Conservation (phyloP, 1,140 invertebrate species). For the Drosophila sucinea region DNA sequence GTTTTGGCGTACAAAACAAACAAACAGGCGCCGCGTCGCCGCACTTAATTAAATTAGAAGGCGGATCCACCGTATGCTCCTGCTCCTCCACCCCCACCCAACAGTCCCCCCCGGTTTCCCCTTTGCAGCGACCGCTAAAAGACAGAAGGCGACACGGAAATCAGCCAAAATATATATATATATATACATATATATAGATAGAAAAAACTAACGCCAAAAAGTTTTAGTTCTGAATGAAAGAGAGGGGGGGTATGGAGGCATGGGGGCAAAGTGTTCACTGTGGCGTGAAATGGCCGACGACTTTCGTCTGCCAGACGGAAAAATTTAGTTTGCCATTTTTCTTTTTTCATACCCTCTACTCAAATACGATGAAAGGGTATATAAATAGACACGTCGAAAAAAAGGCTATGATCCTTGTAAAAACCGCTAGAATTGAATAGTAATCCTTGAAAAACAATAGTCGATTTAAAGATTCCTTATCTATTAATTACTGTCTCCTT, state of each 20-base stretch:
- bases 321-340: slow-evolving; percentile 36
- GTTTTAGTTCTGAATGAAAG: slow-evolving; percentile 32
- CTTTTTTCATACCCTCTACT: slow-evolving; percentile 6
- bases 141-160: slow-evolving; percentile 58
- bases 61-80: slow-evolving; percentile 15
- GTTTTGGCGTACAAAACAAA: slow-evolving; percentile 37
- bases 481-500: no score
- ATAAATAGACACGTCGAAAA: no score
- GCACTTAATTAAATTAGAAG: slow-evolving; percentile 81
- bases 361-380: neutral
- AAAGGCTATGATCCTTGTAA: no score
- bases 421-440: no score
- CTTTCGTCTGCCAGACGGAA: slow-evolving; percentile 54
- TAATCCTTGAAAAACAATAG: no score
- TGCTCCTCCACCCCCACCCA: slow-evolving; percentile 17
- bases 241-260: neutral
- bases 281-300: slow-evolving; percentile 72
- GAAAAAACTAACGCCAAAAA: slow-evolving; percentile 66
- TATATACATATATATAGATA: neutral
- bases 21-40: slow-evolving; percentile 70
- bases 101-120: neutral
- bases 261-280: slow-evolving; percentile 41
- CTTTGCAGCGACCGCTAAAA: slow-evolving; percentile 16
- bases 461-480: no score
- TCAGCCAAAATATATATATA: slow-evolving; percentile 41